Evolutionary conservation across 2,797 vertebrate species (phyloP), one percentile per base, ranked within the genome.

Genomic region (Ibycter americanus): DNA sequence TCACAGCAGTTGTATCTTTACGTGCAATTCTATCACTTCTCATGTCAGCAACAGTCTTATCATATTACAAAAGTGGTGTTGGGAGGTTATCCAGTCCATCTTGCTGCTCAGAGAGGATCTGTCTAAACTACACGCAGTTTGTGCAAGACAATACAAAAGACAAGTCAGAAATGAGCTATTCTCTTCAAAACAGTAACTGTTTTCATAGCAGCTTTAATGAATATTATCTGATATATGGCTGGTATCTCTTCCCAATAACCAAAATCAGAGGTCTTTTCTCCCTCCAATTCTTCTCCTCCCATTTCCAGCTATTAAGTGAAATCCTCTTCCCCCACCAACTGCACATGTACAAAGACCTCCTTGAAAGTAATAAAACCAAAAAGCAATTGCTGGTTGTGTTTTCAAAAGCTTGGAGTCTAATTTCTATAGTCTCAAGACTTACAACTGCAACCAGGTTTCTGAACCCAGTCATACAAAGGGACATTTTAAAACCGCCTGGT

Each of bases 301-400:
- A 63, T 32, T 59, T 58, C n/a, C 61, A 65, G 40, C 27, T 42
- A 11, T 32, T 58, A 66, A 55, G 15, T 25, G 4, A 78, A 55
- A 42, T 31, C 14, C 42, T 19, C 17, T 14, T 7, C 3, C 9
- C 8, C 3, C 2, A 6, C 15, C 12, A 12, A 8, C 2, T 67
- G 21, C 16, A 5, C 23, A n/a, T 1, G 10, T 21, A 73, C 34
- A 46, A 26, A 3, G 2, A 66, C 12, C 12, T 49, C 46, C 11
- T 7, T 19, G 29, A 51, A 67, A 73, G 56, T 32, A 62, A 29
- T 17, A 42, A 71, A 70, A 54, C 12, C 6, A 9, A 81, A 58
- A 77, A n/a, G 3, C 31, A 51, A 38, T 9, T 56, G 16, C 42
- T 56, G 21, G 6, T 4, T 56, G 14, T 52, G 27, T 54, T 83